These are phyloP conservation scores for Gymnorhina tibicen DNA, from an alignment of 2,113 vertebrate genomes.

Conservation along the genomic window DNA sequence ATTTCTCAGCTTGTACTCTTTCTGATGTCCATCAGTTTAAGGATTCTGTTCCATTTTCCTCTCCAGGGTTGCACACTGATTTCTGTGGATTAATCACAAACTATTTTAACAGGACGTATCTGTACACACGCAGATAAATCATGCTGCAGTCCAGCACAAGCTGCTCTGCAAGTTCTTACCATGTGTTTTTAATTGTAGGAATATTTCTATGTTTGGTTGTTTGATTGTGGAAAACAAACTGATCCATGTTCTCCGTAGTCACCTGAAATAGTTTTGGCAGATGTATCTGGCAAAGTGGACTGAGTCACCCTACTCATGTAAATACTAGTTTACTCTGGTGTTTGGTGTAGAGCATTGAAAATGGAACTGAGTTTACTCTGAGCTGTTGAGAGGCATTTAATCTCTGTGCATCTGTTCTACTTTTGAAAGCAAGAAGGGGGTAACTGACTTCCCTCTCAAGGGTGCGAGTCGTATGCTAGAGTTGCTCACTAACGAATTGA, in stretches of 20 bases:
- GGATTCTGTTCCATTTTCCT: background rate
- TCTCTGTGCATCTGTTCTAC: background rate
- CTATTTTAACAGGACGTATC: background rate
- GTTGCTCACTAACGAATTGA: background rate
- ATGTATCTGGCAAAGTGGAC: too few species aligned
- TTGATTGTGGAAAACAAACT: background rate
- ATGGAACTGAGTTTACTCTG: background rate
- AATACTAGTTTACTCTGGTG: background rate
- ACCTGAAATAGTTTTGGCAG: background rate
- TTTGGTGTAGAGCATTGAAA: background rate
- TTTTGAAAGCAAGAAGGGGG: background rate
- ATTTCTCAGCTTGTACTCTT: background rate
- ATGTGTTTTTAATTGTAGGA: background rate
- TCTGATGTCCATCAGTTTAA: background rate
- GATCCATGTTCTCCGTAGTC: background rate
- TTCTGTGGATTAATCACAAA: background rate
- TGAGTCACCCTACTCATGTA: background rate
- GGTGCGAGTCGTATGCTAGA: background rate
- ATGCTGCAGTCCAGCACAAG: background rate
- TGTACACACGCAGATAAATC: background rate
- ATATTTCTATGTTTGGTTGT: background rate
- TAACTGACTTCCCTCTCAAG: background rate
- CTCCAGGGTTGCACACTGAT: background rate
- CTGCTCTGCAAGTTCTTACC: background rate
- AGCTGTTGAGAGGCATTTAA: background rate